Conservation (phyloP, 2,797 vertebrate species). For the Rallus crepitans region DNA sequence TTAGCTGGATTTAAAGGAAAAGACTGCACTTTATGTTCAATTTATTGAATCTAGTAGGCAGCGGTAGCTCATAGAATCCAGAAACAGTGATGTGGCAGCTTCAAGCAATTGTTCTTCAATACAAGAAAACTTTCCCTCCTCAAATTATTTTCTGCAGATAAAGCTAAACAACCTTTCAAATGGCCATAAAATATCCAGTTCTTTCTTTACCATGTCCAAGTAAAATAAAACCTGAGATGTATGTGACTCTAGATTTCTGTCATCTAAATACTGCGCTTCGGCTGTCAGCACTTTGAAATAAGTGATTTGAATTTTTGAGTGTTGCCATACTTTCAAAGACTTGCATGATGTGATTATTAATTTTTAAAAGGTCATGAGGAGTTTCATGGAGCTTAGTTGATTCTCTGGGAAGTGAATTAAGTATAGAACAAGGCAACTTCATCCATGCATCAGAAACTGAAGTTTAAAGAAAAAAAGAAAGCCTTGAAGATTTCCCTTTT, state of each 20-base stretch:
- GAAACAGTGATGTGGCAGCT: not conserved
- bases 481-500: not conserved
- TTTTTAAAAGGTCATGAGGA: not conserved
- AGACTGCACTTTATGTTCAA: not conserved
- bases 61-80: not conserved
- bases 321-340: not conserved
- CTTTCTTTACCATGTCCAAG: not conserved
- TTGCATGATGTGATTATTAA: not conserved
- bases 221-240: not conserved
- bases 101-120: not conserved
- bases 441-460: not conserved
- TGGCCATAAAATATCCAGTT: not conserved
- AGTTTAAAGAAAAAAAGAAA: not conserved
- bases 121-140: not conserved
- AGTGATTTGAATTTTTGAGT: not conserved
- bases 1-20: not conserved
- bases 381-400: not conserved
- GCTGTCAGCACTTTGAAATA: not conserved
- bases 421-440: not conserved
- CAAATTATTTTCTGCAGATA: not conserved
- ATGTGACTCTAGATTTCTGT: not conserved
- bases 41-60: not conserved
- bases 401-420: not conserved
- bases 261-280: not conserved
- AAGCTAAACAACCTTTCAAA: not conserved